Conservation (phyloP, 1,140 invertebrate genomes). For the Tetramorium simillimum region DNA sequence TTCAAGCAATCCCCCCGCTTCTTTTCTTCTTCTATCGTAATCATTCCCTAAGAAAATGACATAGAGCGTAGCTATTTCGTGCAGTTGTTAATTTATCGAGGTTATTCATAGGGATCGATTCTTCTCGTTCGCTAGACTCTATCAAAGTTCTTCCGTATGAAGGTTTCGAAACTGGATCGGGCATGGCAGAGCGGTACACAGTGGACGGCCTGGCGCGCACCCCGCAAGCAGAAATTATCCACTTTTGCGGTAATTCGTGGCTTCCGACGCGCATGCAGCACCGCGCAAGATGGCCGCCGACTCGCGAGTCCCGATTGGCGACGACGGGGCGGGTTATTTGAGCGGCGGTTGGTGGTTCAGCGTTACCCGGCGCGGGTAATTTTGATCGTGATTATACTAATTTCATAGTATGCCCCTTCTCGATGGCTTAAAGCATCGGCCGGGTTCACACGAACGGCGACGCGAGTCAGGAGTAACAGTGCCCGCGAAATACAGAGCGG, state of each 20-base stretch:
- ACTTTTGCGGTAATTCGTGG: slow-evolving; percentile 77
- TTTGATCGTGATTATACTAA: slow-evolving; percentile 81
- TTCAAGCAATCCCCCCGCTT: background rate
- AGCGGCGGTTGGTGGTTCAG: slow-evolving; percentile 78
- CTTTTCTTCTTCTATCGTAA: slow-evolving; percentile 45
- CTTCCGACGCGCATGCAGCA: slow-evolving; percentile 65
- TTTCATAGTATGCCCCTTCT: slow-evolving; percentile 77
- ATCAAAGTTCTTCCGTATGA: slow-evolving; percentile 16
- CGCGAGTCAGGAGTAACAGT: slow-evolving; percentile 65
- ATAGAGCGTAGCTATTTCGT: slow-evolving; percentile 53
- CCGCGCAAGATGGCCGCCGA: slow-evolving; percentile 75
- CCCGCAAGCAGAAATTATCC: slow-evolving; percentile 70
- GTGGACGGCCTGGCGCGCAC: slow-evolving; percentile 12
- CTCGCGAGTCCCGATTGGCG: slow-evolving; percentile 73
- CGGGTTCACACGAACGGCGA: slow-evolving; percentile 70
- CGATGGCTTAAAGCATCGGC: slow-evolving; percentile 74
- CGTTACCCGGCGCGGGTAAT: slow-evolving; percentile 75
- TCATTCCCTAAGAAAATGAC: slow-evolving; percentile 55
- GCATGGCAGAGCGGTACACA: background rate
- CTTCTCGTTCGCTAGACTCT: slow-evolving; percentile 6
- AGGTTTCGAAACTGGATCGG: slow-evolving; percentile 28
- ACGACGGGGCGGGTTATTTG: slow-evolving; percentile 77
- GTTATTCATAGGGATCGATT: slow-evolving; percentile 48
- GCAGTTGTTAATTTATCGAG: slow-evolving; percentile 54
- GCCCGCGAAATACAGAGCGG: slow-evolving; percentile 65